Percentiles rank a stretch among this genome's conserved stretches.
phyloP scores from a whole-genome alignment of 2,888 invertebrate species.

The Tachina grossa region DNA sequence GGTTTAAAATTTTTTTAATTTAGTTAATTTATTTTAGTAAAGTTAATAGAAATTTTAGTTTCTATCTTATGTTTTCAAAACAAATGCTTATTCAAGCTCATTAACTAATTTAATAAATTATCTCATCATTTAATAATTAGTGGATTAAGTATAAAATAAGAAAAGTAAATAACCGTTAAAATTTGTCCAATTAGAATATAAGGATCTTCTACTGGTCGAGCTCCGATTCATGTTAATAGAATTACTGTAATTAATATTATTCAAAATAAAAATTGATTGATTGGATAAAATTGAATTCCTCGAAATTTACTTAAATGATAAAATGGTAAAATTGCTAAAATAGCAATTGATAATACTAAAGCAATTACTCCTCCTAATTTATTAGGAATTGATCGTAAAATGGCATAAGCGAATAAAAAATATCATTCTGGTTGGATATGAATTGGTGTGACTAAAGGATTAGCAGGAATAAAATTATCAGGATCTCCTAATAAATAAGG shows the following conservation, averaged over 20 bases:
- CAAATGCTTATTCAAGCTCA: slow-evolving; percentile 87
- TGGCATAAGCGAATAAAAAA: slow-evolving; percentile 92
- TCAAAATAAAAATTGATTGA: slow-evolving; percentile 84
- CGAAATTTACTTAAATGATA: slow-evolving; percentile 85
- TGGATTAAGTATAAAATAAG: slow-evolving; percentile 85
- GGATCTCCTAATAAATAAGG: slow-evolving; percentile 87
- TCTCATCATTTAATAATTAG: slow-evolving; percentile 84
- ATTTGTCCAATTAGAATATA: slow-evolving; percentile 86
- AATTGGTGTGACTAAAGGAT: slow-evolving; percentile 85
- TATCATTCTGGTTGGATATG: slow-evolving; percentile 94
- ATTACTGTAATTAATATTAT: slow-evolving; percentile 84
- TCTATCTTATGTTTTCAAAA: slow-evolving; percentile 89
- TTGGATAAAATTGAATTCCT: slow-evolving; percentile 83
- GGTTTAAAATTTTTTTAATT: slow-evolving; percentile 83
- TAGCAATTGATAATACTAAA: slow-evolving; percentile 85
- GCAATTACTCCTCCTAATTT: slow-evolving; percentile 88
- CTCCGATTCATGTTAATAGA: slow-evolving; percentile 89
- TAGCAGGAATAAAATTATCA: slow-evolving; percentile 87
- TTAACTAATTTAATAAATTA: slow-evolving; percentile 84
- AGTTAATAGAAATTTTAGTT: slow-evolving; percentile 85
- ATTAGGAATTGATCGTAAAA: slow-evolving; percentile 91
- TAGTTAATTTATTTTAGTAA: slow-evolving; percentile 82
- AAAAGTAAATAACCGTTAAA: slow-evolving; percentile 85
- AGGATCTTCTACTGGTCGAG: slow-evolving; percentile 87
- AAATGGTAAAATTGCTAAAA: slow-evolving; percentile 86